A percentile compares a stretch with the other conserved stretches of the same genome.
Evolutionary conservation across 2,888 invertebrate species (phyloP).

Genomic region (Allygus modestus): DNA sequence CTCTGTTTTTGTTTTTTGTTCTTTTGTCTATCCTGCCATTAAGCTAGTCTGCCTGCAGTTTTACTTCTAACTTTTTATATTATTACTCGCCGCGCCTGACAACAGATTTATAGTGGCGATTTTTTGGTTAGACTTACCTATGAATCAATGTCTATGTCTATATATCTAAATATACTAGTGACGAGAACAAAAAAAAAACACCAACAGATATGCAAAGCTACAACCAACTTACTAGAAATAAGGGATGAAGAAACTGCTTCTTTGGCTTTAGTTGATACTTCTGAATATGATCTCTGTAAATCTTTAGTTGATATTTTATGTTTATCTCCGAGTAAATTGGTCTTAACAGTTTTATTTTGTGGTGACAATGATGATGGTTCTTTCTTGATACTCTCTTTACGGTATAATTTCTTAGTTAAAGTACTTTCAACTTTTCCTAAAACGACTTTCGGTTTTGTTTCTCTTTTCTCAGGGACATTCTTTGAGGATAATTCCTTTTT

Average conservation of each 20-base stretch:
- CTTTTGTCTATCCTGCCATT: too few relatives aligned
- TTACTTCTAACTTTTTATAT: too few relatives aligned
- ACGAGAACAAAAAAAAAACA: too few relatives aligned
- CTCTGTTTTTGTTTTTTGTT: too few relatives aligned
- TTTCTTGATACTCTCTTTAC: not conserved
- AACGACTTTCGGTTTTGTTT: not conserved
- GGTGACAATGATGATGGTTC: not conserved
- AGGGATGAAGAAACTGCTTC: not conserved
- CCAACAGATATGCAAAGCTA: too few relatives aligned
- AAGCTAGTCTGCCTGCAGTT: too few relatives aligned
- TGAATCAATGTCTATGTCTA: too few relatives aligned
- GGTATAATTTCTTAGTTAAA: not conserved
- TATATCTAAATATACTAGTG: too few relatives aligned
- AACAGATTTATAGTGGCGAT: too few relatives aligned
- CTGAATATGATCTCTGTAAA: not conserved
- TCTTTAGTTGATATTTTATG: not conserved
- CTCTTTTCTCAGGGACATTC: not conserved
- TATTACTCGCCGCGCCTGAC: too few relatives aligned
- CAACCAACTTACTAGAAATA: too few relatives aligned
- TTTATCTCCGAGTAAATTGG: not conserved
- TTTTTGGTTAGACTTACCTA: too few relatives aligned
- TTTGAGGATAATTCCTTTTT: slow-evolving; percentile 30
- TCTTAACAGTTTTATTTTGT: not conserved
- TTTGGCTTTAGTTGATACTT: not conserved
- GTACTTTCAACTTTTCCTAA: not conserved